Evolutionary conservation across 2,888 invertebrate species (phyloP).

Genomic region (Ethmia dodecea): DNA sequence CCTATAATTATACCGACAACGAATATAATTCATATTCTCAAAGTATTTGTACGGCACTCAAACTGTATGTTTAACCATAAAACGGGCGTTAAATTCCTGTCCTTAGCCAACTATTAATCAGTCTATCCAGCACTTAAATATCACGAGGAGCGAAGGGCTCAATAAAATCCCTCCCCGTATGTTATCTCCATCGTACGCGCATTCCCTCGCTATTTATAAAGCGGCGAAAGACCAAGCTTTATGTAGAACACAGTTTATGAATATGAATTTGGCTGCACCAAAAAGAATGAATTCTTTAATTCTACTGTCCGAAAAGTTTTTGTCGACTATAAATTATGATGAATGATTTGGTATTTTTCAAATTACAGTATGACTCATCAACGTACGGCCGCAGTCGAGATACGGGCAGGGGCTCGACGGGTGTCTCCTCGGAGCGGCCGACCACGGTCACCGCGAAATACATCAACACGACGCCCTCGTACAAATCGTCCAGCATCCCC

Average conservation of each 20-base stretch:
- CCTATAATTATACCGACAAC: not conserved
- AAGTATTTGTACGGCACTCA: constrained; percentile 3
- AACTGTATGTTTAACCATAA: constrained; percentile 3
- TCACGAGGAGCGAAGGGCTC: constrained; percentile 39
- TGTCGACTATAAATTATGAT: no score
- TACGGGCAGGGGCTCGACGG: constrained; percentile 36
- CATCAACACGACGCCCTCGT: constrained; percentile 53
- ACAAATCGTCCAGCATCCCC: constrained; percentile 70
- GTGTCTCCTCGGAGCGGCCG: constrained; percentile 44
- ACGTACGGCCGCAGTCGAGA: constrained; percentile 58
- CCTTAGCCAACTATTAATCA: constrained; percentile 39
- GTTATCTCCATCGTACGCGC: constrained; percentile 40
- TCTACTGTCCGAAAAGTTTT: no score
- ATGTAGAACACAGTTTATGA: constrained; percentile 49
- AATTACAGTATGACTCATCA: constrained; percentile 64
- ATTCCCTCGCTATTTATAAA: constrained; percentile 65
- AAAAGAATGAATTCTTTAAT: no score
- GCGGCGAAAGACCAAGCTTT: constrained; percentile 46
- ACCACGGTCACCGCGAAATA: constrained; percentile 69
- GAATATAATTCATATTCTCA: constrained; percentile 1
- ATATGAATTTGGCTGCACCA: constrained; percentile 36
- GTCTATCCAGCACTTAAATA: constrained; percentile 29
- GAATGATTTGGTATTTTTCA: no score
- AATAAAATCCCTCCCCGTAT: constrained; percentile 41
- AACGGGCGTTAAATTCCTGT: constrained; percentile 22